These are phyloP conservation scores for Triops longicaudatus DNA, from an alignment of 1,140 invertebrate genomes.

Conservation along the genomic window DNA sequence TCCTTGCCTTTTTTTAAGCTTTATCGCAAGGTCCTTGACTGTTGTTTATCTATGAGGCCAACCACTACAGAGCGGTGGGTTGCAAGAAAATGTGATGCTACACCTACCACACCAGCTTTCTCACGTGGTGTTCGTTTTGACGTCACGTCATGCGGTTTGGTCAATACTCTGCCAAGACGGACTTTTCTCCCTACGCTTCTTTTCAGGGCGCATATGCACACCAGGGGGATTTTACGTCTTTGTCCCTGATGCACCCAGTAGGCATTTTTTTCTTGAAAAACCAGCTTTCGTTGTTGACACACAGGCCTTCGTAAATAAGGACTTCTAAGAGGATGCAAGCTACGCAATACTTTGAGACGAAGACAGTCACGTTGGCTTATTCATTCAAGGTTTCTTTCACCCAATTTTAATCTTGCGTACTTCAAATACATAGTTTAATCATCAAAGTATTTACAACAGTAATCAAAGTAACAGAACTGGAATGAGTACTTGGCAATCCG, in stretches of 20 bases:
- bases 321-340: no score
- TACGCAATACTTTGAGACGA: no score
- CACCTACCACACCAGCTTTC: not conserved
- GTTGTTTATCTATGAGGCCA: not conserved
- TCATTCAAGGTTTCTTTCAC: no score
- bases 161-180: conserved; percentile 11
- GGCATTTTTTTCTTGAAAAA: no score
- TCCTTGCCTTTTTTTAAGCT: not conserved
- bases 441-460: no score
- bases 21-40: conserved; percentile 6
- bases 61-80: not conserved
- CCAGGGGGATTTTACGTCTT: not conserved
- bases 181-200: conserved; percentile 1
- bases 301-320: no score
- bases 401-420: no score
- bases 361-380: no score
- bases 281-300: no score
- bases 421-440: no score
- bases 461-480: no score
- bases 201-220: not conserved
- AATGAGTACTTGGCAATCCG: no score
- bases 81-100: not conserved
- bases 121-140: conserved; percentile 11
- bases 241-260: not conserved
- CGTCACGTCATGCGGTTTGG: conserved; percentile 9